These are phyloP conservation scores for Ormyrus rosae DNA, from an alignment of 2,888 invertebrate species.

Conservation along the genomic window DNA sequence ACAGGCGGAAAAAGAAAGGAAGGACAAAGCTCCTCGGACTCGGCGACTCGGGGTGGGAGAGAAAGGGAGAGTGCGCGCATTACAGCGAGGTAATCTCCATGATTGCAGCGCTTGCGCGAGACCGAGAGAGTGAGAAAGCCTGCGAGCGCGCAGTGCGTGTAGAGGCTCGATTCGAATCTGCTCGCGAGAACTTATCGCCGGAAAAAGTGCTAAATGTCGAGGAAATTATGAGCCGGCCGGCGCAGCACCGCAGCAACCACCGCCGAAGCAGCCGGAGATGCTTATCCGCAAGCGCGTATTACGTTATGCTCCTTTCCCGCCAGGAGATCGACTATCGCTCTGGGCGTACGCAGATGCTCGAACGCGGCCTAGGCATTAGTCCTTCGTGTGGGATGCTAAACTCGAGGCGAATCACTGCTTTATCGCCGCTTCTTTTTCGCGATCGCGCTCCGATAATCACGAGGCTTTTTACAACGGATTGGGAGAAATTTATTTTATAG, in stretches of 20 bases:
- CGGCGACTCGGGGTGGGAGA: background rate
- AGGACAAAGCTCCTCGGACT: no score
- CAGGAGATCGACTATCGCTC: conserved; percentile 41
- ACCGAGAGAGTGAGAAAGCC: conserved; percentile 14
- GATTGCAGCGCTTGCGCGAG: conserved; percentile 60
- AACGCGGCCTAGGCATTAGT: no score
- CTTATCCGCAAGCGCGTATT: conserved; percentile 56
- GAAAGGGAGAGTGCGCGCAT: conserved; percentile 45
- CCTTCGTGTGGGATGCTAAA: no score
- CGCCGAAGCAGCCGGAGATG: conserved; percentile 53
- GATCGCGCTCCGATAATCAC: no score
- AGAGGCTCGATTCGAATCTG: conserved; percentile 54
- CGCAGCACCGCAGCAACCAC: background rate
- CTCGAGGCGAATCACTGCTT: background rate
- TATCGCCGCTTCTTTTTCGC: background rate
- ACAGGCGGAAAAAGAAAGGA: conserved; percentile 2
- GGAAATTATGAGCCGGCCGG: conserved; percentile 63
- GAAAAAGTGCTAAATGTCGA: conserved; percentile 63
- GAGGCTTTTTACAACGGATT: no score
- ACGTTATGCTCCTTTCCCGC: conserved; percentile 15
- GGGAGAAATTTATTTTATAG: no score
- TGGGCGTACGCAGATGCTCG: background rate
- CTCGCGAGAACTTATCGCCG: conserved; percentile 53
- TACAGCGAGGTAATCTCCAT: conserved; percentile 63
- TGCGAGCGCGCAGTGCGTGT: conserved; percentile 38